Conservation (phyloP, 2,888 invertebrate species). For the Venusia cambrica region DNA sequence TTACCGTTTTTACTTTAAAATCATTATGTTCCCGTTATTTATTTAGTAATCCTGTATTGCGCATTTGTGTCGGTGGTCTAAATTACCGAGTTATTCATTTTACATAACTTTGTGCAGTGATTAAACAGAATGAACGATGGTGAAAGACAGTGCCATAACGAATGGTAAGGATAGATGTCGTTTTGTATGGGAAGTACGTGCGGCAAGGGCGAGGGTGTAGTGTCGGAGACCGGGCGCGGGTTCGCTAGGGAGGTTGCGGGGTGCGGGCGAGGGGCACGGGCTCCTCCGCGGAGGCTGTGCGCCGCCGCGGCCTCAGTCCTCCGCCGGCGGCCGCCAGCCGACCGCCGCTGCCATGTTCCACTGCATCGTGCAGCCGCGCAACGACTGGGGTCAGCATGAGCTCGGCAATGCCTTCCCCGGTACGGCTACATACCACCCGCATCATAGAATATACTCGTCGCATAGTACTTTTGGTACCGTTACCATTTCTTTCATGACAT, state of each 20-base stretch:
- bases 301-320: conserved; percentile 33
- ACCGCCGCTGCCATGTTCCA: conserved; percentile 83
- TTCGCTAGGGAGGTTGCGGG: conserved; percentile 42
- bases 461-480: too few relatives aligned
- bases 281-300: conserved; percentile 8
- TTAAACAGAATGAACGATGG: too few relatives aligned
- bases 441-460: too few relatives aligned
- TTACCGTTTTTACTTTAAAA: too few relatives aligned
- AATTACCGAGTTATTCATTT: too few relatives aligned
- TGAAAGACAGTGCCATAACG: too few relatives aligned
- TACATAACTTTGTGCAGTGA: too few relatives aligned
- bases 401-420: conserved; percentile 89
- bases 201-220: not conserved
- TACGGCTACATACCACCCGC: conserved; percentile 59
- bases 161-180: conserved; percentile 4
- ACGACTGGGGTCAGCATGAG: conserved; percentile 87
- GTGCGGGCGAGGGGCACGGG: conserved; percentile 21
- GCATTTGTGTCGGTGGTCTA: too few relatives aligned
- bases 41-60: too few relatives aligned
- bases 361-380: conserved; percentile 90
- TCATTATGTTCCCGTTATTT: too few relatives aligned
- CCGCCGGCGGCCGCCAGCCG: conserved; percentile 18
- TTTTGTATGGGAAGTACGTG: not conserved
- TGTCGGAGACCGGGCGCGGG: conserved; percentile 20
- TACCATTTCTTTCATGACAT: conserved; percentile 36